phyloP scores from a whole-genome alignment of 2,888 invertebrate species.

The Empis stercorea region DNA sequence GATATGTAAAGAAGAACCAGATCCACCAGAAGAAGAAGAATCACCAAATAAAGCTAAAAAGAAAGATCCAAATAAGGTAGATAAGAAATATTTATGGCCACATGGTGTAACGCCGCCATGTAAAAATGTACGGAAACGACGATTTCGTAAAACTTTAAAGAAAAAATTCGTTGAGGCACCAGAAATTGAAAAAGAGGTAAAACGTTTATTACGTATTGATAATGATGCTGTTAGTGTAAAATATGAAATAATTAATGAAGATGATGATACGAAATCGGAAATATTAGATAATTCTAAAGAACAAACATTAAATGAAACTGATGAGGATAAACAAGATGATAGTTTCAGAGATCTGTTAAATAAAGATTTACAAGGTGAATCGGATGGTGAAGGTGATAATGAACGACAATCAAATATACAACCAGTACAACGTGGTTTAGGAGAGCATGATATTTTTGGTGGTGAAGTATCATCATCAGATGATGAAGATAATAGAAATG shows the following conservation, averaged over 20 bases:
- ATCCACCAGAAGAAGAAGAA: conserved; percentile 65
- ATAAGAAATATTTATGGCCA: conserved; percentile 87
- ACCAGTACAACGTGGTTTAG: conserved; percentile 32
- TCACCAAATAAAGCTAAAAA: conserved; percentile 66
- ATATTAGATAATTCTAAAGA: conserved; percentile 26
- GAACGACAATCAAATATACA: conserved; percentile 5
- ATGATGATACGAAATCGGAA: conserved; percentile 49
- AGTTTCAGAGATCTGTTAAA: conserved; percentile 23
- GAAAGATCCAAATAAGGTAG: conserved; percentile 65
- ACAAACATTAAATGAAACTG: conserved; percentile 12
- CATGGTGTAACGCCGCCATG: conserved; percentile 94
- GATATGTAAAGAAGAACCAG: conserved; percentile 80
- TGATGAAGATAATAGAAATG: conserved; percentile 55
- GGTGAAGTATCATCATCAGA: conserved; percentile 86
- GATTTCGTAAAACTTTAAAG: conserved; percentile 88
- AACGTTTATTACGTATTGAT: conserved; percentile 76
- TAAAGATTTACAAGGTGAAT: conserved; percentile 21
- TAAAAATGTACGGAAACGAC: conserved; percentile 84
- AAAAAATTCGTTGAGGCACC: conserved; percentile 96
- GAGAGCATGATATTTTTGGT: conserved; percentile 81
- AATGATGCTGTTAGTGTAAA: conserved; percentile 82
- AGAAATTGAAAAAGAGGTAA: conserved; percentile 96
- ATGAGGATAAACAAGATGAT: conserved; percentile 26
- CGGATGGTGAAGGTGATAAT: conserved; percentile 27
- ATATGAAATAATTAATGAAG: conserved; percentile 82